These are phyloP conservation scores for Nyctibius grandis DNA, from an alignment of 2,797 vertebrate genomes.

Conservation along the genomic window DNA sequence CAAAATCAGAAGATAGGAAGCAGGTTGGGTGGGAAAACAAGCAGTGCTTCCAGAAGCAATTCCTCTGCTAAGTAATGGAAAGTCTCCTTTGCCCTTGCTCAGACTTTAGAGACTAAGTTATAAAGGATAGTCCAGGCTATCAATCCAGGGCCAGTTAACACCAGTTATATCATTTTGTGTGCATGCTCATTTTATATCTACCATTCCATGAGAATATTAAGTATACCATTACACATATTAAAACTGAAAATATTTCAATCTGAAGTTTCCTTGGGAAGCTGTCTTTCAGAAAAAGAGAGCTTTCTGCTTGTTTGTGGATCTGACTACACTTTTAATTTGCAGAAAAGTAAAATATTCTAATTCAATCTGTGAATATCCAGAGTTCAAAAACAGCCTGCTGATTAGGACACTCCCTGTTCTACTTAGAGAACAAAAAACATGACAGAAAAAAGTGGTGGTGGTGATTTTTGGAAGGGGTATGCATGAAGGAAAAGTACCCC, in stretches of 20 bases:
- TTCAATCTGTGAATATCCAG: not conserved
- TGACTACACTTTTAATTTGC: not conserved
- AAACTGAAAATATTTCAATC: not conserved
- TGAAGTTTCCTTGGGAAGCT: not conserved
- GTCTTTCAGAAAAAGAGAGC: not conserved
- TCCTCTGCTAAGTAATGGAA: not conserved
- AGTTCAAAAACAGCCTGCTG: not conserved
- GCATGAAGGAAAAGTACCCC: not conserved
- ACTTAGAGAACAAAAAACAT: not conserved
- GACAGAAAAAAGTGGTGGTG: fast-evolving
- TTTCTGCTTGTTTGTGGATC: not conserved
- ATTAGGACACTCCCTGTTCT: not conserved
- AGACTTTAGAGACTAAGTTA: not conserved
- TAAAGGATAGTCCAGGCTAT: not conserved
- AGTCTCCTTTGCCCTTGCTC: not conserved
- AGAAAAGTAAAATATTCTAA: not conserved
- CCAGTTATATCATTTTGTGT: not conserved
- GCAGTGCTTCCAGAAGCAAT: not conserved
- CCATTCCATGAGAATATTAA: not conserved
- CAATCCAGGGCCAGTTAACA: not conserved
- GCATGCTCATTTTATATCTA: not conserved
- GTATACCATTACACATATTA: not conserved
- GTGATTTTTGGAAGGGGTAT: not conserved
- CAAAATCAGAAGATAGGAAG: not conserved
- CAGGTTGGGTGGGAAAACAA: not conserved